Evolutionary conservation across 2,797 vertebrate species (phyloP), one percentile per base, ranked within the genome.

Genomic region (Coregonus sp.): DNA sequence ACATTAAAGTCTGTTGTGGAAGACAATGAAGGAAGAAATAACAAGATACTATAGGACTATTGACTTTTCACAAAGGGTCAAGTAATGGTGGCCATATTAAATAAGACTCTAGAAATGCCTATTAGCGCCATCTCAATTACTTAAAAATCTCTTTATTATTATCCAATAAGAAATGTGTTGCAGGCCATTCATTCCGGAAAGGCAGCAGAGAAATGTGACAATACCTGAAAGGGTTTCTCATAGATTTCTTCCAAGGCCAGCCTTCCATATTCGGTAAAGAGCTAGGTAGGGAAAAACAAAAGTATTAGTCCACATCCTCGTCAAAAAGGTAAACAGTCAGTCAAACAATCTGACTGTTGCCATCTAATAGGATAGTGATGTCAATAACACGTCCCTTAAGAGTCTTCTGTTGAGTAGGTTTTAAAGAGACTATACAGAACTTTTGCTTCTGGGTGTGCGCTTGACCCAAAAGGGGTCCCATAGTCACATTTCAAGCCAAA

Each of bases 211-310:
- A 70, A 20, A 0, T 75, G 92, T 6, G 4, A 37, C 15, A 33
- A 14, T 94, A 96, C 96, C 95, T 97, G 96, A 93, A 97, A 97
- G 3, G 96, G 96, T 78, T 96, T 97, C 89, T 95, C 93, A 79
- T 95, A 96, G 74, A 96, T 94, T 91, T 97, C 95, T 87, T 96
- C 95, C 95, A 97, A 95, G 85, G 96, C 95, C 85, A 97, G 89
- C 84, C 96, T 94, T 85, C 96, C 96, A 78, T 96, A 97, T 72
- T 97, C 96, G 90, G 96, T 97, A 90, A 97, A 97, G 86, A 97
- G 94, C 95, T 96, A 85, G 54, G 56, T 5, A 70, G 3, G 75
- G 11, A 15, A 9, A 2, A 56, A 12, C 15, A 4, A 50, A 52
- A 4, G 18, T 25, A 9, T 25, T 6, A 20, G 6, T 25, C 20